phyloP scores from a whole-genome alignment of 2,888 invertebrate species.

The Dexiosoma caninum region DNA sequence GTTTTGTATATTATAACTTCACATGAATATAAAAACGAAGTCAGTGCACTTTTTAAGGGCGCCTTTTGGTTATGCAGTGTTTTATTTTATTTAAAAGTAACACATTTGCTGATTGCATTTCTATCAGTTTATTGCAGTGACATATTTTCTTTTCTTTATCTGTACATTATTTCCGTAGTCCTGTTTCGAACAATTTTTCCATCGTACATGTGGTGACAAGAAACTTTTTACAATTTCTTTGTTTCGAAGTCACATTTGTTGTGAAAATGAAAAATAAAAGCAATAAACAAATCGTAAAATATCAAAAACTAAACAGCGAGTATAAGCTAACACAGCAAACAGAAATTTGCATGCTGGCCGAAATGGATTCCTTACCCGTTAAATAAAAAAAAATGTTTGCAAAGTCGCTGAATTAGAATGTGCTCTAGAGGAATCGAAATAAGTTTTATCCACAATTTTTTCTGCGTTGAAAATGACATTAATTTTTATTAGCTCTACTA shows the following conservation, averaged over 20 bases:
- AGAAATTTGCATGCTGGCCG: too few relatives aligned
- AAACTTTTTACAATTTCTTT: constrained; percentile 7
- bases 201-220: constrained; percentile 32
- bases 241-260: constrained; percentile 2
- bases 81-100: constrained; percentile 1
- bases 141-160: background rate
- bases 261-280: background rate
- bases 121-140: background rate
- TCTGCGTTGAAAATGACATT: too few relatives aligned
- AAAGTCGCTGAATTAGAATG: too few relatives aligned
- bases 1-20: too few relatives aligned
- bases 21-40: too few relatives aligned
- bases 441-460: too few relatives aligned
- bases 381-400: too few relatives aligned
- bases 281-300: constrained; percentile 3
- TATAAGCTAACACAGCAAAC: too few relatives aligned
- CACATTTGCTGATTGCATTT: constrained; percentile 10
- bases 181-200: background rate
- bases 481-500: too few relatives aligned
- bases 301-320: background rate
- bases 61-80: constrained; percentile 10
- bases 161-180: background rate
- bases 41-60: background rate
- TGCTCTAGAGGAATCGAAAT: too few relatives aligned
- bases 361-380: too few relatives aligned